Percentiles rank a stretch among this genome's conserved stretches.
Evolutionary conservation across 2,113 vertebrate genomes (phyloP).

Genomic region (Asarcornis scutulata): DNA sequence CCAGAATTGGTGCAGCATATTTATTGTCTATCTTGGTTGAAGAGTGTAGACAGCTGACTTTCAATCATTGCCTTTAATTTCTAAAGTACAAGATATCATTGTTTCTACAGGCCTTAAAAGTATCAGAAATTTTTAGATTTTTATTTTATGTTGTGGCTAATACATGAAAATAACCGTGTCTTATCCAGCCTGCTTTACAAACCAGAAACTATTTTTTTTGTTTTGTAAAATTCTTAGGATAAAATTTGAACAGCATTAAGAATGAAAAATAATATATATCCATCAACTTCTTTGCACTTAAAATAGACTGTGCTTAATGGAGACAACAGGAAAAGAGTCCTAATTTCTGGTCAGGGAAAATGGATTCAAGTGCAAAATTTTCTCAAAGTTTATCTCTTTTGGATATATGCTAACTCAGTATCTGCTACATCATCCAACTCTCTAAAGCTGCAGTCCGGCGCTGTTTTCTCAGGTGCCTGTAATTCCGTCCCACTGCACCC

Average conservation of each 20-base stretch:
- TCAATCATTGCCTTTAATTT: not conserved
- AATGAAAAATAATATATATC: not conserved
- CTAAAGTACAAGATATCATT: not conserved
- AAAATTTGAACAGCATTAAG: not conserved
- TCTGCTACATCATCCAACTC: not conserved
- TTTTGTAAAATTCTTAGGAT: not conserved
- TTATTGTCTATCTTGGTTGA: not conserved
- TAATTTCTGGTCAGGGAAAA: not conserved
- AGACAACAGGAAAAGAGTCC: not conserved
- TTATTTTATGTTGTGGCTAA: not conserved
- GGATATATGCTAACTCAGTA: not conserved
- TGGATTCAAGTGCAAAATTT: not conserved
- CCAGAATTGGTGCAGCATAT: not conserved
- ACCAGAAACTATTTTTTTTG: not conserved
- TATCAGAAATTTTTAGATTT: not conserved
- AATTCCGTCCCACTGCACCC: conserved; percentile 68
- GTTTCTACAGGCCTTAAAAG: not conserved
- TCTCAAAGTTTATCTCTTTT: not conserved
- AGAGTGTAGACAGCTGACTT: not conserved
- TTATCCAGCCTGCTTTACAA: not conserved
- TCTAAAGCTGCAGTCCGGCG: not conserved
- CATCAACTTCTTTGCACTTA: not conserved
- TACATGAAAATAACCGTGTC: not conserved
- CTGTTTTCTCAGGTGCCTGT: conserved; percentile 65
- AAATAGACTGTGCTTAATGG: not conserved